A percentile compares a stretch with the other conserved stretches of the same genome.
Evolutionary conservation across 2,797 vertebrate species (phyloP).

Genomic region (Hirundo rustica): DNA sequence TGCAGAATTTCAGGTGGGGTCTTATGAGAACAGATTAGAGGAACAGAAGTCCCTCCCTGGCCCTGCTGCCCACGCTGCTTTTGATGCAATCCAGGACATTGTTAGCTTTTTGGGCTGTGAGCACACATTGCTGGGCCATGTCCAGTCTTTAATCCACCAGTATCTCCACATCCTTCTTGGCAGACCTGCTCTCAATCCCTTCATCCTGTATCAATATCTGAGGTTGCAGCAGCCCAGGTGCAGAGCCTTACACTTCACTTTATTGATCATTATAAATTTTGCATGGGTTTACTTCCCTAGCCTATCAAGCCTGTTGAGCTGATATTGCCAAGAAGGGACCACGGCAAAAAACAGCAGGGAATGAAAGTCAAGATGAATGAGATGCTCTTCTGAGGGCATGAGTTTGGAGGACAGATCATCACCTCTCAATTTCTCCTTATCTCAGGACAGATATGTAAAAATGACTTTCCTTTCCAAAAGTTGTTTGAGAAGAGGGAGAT

Average conservation of each 20-base stretch:
- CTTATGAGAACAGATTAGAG: background rate
- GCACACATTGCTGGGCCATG: background rate
- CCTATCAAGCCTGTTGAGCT: background rate
- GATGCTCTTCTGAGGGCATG: background rate
- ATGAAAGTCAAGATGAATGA: background rate
- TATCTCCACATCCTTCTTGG: rapidly evolving
- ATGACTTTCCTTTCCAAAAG: background rate
- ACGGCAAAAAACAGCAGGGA: background rate
- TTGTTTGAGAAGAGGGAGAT: background rate
- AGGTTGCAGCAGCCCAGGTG: background rate
- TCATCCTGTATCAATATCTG: background rate
- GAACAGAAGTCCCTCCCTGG: background rate
- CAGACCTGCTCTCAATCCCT: background rate
- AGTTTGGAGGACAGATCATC: background rate
- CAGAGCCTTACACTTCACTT: background rate
- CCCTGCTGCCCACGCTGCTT: rapidly evolving
- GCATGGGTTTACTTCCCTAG: background rate
- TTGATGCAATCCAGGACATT: background rate
- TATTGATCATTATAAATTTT: background rate
- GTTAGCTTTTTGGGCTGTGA: background rate
- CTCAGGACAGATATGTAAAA: background rate
- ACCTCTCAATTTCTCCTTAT: background rate
- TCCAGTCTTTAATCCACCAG: background rate
- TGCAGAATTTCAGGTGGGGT: rapidly evolving
- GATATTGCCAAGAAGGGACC: background rate